Evolutionary conservation across 92 coral and sea anemone species (phyloP), one percentile per base, ranked within the genome.

Genomic region (Zoanthus solanderi): DNA sequence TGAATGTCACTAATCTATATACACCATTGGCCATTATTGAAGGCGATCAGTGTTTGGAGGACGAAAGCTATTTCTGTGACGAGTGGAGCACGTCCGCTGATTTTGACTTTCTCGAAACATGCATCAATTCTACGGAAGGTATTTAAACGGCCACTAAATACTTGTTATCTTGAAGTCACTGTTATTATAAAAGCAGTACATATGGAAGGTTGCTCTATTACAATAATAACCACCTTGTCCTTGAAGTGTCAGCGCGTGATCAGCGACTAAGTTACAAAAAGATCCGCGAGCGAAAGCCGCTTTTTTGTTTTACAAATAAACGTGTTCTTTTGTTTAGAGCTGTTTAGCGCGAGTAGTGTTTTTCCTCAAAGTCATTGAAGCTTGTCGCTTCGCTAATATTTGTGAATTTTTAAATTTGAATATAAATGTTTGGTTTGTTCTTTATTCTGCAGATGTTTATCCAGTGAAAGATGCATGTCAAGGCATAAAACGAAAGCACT

Each of bases 41-140:
- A 92, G 98, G 94, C 80, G 96, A 96, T 56, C 98, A 94, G 78
- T 97, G 96, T 83, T 85, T 95, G 84, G 97, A 93, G 32, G 96
- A 92, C 57, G 98, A 97, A 56, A 76, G 96, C 67, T 89, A 92
- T 71, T 93, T 95, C 61, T 79, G 94, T 28, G 98, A 97, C 75
- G 95, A 87, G 61, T 97, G 99, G 99, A 95, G 94, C 87, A 92
- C 92, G 37, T 88, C 97, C 31, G 94, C 92, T 54, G 99, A 97
- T 71, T 90, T 97, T 61, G 91, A 86, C 52, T 97, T 97, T 89
- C 93, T 95, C 80, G 92, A 90, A n/a, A 47, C 85, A 69, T 95
- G 98, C 78, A 91, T 82, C 81, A 89, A 91, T 85, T 84, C 87
- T 47, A 72, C 87, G 76, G 98, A 95, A 81, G 93, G 92, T 93